These are phyloP conservation scores for Ochlodes sylvanus DNA, from an alignment of 2,888 invertebrate species.

Conservation along the genomic window DNA sequence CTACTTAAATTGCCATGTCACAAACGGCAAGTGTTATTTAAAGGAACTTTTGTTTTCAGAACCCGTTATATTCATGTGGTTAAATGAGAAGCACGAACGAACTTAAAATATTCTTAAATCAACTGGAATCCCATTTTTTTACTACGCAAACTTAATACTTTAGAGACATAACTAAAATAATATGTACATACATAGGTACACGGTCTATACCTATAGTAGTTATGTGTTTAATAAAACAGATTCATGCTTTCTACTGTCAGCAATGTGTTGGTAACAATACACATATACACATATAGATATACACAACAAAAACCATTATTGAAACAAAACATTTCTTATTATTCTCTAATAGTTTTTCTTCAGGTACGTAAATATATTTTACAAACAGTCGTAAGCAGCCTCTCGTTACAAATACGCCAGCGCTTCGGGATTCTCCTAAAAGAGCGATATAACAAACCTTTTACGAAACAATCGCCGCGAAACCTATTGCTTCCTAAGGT, in stretches of 20 bases:
- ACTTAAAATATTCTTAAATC: background rate
- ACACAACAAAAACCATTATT: no score
- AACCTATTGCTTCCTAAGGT: constrained; percentile 50
- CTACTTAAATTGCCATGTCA: background rate
- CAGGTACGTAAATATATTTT: no score
- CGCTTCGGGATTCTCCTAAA: constrained; percentile 2
- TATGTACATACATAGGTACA: no score
- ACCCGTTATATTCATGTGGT: background rate
- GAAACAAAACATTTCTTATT: no score
- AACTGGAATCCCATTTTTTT: background rate
- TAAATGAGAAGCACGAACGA: background rate
- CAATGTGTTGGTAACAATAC: no score
- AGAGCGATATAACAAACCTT: constrained; percentile 26
- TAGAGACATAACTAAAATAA: no score
- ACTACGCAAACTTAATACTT: no score
- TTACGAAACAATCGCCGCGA: constrained; percentile 33
- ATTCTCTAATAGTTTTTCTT: no score
- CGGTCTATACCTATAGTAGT: no score
- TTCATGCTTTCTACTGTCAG: no score
- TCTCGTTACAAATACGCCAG: constrained; percentile 19
- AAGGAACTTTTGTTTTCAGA: background rate
- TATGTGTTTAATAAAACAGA: no score
- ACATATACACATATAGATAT: no score
- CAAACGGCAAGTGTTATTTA: background rate
- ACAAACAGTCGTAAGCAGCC: background rate